These are phyloP conservation scores for Varroa destructor DNA, from an alignment of 1,140 invertebrate species.

Conservation along the genomic window DNA sequence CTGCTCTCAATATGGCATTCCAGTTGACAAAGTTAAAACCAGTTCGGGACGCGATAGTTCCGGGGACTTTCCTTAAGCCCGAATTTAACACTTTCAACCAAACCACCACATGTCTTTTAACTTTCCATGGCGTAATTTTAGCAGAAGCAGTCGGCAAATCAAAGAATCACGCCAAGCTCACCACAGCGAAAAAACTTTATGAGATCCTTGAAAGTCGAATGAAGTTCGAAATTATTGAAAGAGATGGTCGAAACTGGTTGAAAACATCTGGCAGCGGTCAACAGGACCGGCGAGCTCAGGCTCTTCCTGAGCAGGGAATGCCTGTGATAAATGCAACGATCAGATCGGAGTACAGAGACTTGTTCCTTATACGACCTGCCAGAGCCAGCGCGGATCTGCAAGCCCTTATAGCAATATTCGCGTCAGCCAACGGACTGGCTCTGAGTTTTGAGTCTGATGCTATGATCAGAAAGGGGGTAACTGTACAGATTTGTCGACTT, in stretches of 20 bases:
- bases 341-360: neutral
- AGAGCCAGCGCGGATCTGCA: neutral
- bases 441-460: neutral
- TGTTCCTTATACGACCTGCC: slow-evolving; percentile 4
- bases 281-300: neutral
- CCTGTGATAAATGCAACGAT: neutral
- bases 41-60: neutral
- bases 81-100: neutral
- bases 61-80: neutral
- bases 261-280: neutral
- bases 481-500: neutral
- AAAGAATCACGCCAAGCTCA: neutral
- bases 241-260: neutral
- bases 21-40: slow-evolving; percentile 6
- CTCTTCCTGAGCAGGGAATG: neutral
- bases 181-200: neutral
- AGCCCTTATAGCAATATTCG: neutral
- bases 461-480: neutral
- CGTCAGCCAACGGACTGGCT: neutral
- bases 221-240: neutral
- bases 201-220: neutral
- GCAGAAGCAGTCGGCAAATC: neutral
- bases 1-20: slow-evolving; percentile 23
- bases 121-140: neutral
- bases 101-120: neutral